phyloP scores from a whole-genome alignment of 1,140 invertebrate species.

The Doryteuthis pealeii region DNA sequence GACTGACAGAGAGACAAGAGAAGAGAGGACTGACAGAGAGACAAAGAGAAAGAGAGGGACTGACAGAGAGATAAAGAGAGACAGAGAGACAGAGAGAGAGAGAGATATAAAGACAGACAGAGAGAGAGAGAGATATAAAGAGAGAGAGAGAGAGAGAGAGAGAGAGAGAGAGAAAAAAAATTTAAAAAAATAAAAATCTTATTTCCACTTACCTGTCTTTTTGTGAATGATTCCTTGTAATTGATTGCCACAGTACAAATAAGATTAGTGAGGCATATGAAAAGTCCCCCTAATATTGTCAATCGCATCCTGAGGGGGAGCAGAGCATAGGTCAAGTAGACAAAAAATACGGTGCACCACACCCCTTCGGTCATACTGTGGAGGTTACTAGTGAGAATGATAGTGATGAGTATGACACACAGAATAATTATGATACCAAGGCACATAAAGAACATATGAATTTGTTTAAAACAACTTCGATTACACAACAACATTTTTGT shows the following conservation, averaged over 20 bases:
- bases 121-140: too few species aligned
- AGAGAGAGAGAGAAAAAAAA: too few species aligned
- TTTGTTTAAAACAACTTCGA: constrained; percentile 82
- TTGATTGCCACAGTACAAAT: constrained; percentile 56
- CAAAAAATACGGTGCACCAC: constrained; percentile 75
- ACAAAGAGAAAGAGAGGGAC: too few species aligned
- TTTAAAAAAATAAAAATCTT: too few species aligned
- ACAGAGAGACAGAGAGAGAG: too few species aligned
- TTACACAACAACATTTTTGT: constrained; percentile 75
- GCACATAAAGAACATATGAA: constrained; percentile 79
- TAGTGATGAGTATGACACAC: constrained; percentile 67
- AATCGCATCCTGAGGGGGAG: constrained; percentile 78
- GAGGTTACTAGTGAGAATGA: constrained; percentile 58
- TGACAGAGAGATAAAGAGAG: too few species aligned
- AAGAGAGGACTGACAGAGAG: too few species aligned
- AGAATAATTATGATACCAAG: constrained; percentile 77
- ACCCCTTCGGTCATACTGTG: constrained; percentile 64
- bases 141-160: too few species aligned
- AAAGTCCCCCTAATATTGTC: constrained; percentile 72
- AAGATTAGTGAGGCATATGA: constrained; percentile 70
- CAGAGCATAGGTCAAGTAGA: constrained; percentile 85
- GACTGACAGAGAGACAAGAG: too few species aligned
- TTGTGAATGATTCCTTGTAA: constrained; percentile 43
- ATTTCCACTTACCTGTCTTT: constrained; percentile 53
- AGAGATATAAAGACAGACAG: too few species aligned